phyloP scores from a whole-genome alignment of 2,113 vertebrate genomes.

The Azemiops feae region DNA sequence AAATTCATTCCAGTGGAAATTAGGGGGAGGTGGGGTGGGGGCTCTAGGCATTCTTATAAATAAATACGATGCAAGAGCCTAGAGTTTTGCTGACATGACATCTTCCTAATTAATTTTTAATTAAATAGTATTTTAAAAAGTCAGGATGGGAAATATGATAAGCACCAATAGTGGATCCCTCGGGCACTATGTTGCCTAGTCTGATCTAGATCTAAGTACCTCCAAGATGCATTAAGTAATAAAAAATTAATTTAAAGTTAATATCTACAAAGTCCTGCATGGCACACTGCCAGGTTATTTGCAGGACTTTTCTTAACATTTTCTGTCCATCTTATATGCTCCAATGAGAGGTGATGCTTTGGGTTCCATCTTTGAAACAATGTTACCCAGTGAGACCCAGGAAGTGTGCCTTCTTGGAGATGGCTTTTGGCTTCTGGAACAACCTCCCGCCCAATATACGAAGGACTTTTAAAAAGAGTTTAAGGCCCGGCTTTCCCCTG shows the following conservation, averaged over 20 bases:
- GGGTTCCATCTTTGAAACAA: not conserved
- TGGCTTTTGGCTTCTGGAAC: not conserved
- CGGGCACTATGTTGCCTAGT: not conserved
- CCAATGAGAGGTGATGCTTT: not conserved
- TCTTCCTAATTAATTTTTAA: not conserved
- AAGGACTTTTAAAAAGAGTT: not conserved
- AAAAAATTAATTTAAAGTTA: not conserved
- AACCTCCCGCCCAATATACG: not conserved
- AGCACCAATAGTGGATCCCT: not conserved
- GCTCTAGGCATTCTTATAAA: not conserved
- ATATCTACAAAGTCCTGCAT: not conserved
- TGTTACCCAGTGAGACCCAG: not conserved
- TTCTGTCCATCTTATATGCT: not conserved
- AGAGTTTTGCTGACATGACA: not conserved
- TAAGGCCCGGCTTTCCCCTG: not conserved
- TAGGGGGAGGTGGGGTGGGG: not conserved
- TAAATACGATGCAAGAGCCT: not conserved
- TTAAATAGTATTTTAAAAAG: not conserved
- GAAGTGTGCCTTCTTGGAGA: not conserved
- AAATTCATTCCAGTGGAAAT: not conserved
- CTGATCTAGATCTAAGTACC: not conserved
- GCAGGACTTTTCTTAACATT: not conserved
- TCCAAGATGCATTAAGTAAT: not conserved
- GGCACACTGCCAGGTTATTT: not conserved
- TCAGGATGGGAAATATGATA: not conserved